phyloP scores from a whole-genome alignment of 2,888 invertebrate species.

The Andrena bicolor region DNA sequence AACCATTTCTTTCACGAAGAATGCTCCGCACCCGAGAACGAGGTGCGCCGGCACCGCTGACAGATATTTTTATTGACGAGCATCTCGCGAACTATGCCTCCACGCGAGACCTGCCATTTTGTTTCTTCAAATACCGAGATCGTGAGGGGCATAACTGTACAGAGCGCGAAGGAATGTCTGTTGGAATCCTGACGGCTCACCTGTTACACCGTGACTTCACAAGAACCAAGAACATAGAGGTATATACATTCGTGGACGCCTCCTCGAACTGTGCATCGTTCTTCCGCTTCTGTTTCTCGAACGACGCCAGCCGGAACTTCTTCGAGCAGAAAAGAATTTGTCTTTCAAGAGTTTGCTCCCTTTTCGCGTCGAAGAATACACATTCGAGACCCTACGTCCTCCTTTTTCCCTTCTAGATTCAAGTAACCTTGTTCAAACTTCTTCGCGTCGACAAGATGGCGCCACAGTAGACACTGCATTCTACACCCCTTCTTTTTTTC shows the following conservation, averaged over 20 bases:
- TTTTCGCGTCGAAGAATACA: constrained; percentile 1
- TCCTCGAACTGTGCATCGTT: constrained; percentile 4
- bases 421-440: constrained; percentile 24
- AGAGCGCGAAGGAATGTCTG: constrained; percentile 14
- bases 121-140: background rate
- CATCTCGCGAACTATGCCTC: background rate
- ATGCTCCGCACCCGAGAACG: background rate
- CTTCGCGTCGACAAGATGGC: background rate
- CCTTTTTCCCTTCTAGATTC: constrained; percentile 9
- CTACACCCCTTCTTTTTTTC: constrained; percentile 17
- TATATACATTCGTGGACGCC: constrained; percentile 1
- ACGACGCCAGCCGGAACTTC: constrained; percentile 32
- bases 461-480: constrained; percentile 4
- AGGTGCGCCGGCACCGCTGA: background rate
- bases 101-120: background rate
- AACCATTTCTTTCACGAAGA: background rate
- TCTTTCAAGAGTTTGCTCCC: constrained; percentile 33
- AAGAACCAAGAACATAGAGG: constrained; percentile 1
- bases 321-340: constrained; percentile 38
- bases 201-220: constrained; percentile 50
- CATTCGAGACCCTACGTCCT: too few species aligned
- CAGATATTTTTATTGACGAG: constrained; percentile 11
- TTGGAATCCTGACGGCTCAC: constrained; percentile 45
- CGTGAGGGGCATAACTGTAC: background rate
- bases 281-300: background rate